Evolutionary conservation across 2,888 invertebrate species (phyloP), one percentile per base, ranked within the genome.

Genomic region (Oscheius sp.): DNA sequence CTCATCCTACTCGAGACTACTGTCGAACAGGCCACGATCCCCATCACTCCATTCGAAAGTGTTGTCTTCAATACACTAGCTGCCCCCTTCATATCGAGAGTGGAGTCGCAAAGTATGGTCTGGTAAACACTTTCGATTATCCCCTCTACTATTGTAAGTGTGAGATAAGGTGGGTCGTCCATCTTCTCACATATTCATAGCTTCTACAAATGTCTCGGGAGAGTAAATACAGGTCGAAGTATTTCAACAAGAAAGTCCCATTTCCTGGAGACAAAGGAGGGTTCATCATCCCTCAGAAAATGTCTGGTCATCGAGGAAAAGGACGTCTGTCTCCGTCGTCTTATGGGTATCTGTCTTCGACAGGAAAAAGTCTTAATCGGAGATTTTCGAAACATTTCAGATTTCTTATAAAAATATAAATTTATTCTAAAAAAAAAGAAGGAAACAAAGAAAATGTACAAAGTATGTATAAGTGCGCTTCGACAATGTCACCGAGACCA

Each of bases 141-240:
- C 65, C 45, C 9, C 30, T 65, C 5, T 54, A 65, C 45, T 65
- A 65, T 33, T 65, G 65, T 28, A 33, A 54, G n/a, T 65, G 65
- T 20, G 65, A 65, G 20, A 36, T 20, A n/a, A 65, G 54, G 65
- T 51, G n/a, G 28, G 54, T n/a, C n/a, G n/a, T n/a, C n/a, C n/a
- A 41, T 36, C 20, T n/a, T 30, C 8, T 45, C 12, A 26, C 38
- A 57, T 8, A n/a, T 24, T 24, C 54, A 41, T 12, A 65, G 65
- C 22, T 65, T 65, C 45, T 65, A 65, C 44, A 65, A 65, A 6
- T 65, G 65, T 44, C 36, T 65, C 20, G 41, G 44, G 4, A 12
- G 49, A 20, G 65, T 65, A 41, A 28, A 65, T 32, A 65, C 54
- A 1, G 54, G 65, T n/a, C 24, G 65, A 0, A 36, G 51, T 24